phyloP scores from a whole-genome alignment of 2,797 vertebrate species.

The Sebastes wilsoni region DNA sequence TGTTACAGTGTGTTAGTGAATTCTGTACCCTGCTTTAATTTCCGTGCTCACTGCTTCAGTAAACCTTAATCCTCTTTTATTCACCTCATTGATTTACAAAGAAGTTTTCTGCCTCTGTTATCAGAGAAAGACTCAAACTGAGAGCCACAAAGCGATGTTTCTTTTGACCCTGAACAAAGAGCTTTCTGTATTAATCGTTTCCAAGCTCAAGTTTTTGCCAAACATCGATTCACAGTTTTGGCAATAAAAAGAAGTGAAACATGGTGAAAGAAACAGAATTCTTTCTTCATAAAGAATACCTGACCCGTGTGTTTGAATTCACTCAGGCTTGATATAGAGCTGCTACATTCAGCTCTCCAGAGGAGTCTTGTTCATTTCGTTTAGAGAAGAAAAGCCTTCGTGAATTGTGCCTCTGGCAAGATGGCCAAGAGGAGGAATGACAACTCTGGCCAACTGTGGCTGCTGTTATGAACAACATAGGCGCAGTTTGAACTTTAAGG shows the following conservation, averaged over 20 bases:
- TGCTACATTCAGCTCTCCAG: background rate
- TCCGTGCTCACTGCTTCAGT: background rate
- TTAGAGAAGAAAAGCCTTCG: background rate
- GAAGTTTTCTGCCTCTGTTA: constrained; percentile 1
- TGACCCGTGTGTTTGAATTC: background rate
- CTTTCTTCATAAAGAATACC: background rate
- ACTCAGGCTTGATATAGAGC: background rate
- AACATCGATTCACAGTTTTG: background rate
- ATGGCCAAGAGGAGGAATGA: background rate
- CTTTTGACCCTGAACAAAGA: constrained; percentile 29
- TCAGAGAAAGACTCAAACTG: background rate
- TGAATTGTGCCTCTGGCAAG: background rate
- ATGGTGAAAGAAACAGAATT: background rate
- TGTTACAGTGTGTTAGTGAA: constrained; percentile 1
- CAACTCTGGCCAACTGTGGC: background rate
- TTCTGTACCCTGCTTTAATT: background rate
- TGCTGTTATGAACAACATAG: background rate
- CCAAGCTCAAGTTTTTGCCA: constrained; percentile 1
- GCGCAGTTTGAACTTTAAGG: too few relatives aligned
- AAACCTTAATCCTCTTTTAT: constrained; percentile 32
- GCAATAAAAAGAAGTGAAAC: background rate
- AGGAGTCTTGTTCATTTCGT: background rate
- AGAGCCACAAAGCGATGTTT: constrained; percentile 3
- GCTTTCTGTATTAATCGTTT: constrained; percentile 21
- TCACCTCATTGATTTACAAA: constrained; percentile 39